Evolutionary conservation across 2,888 invertebrate genomes (phyloP).

Genomic region (Adela reaumurella): DNA sequence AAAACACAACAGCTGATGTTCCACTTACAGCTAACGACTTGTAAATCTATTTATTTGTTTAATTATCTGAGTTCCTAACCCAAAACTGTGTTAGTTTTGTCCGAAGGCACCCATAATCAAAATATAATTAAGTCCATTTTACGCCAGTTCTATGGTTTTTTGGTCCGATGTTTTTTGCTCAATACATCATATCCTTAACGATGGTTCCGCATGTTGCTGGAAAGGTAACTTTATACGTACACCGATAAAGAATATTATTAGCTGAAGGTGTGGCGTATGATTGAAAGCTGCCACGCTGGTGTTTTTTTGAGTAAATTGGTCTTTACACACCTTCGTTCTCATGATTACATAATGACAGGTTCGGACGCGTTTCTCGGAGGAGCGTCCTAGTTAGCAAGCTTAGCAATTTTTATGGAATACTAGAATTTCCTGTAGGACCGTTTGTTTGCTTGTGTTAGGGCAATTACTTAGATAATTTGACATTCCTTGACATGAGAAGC

Average conservation of each 20-base stretch:
- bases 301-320: not conserved
- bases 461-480: too few relatives aligned
- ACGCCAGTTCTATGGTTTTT: slow-evolving; percentile 31
- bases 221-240: not conserved
- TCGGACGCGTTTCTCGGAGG: not conserved
- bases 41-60: not conserved
- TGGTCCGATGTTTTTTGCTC: not conserved
- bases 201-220: not conserved
- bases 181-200: not conserved
- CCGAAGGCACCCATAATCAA: slow-evolving; percentile 46
- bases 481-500: too few relatives aligned
- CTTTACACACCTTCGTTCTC: not conserved
- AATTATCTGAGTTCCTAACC: not conserved
- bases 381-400: too few relatives aligned
- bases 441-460: too few relatives aligned
- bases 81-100: slow-evolving; percentile 34
- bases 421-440: too few relatives aligned
- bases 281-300: not conserved
- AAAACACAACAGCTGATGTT: not conserved
- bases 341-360: not conserved
- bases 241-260: too few relatives aligned
- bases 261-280: not conserved
- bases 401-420: too few relatives aligned
- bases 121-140: slow-evolving; percentile 48
- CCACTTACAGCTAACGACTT: not conserved